A percentile compares a stretch with the other conserved stretches of the same genome.
These are phyloP conservation scores for Emydura subglobosa DNA, from an alignment of 2,113 vertebrate species.

Conservation along the genomic window DNA sequence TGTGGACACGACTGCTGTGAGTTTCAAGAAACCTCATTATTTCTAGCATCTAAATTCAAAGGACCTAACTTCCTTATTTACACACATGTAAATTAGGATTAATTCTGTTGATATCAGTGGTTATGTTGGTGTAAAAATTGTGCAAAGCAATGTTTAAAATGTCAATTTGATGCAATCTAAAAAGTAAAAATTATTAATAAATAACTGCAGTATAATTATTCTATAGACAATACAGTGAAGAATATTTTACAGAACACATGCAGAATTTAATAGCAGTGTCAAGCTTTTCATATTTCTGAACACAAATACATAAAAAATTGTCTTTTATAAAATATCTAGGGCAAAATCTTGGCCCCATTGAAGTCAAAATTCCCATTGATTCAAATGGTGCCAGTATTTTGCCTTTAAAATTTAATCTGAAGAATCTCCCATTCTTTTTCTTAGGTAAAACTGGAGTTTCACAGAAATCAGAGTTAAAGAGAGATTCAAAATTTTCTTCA, in stretches of 20 bases:
- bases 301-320: background rate
- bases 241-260: background rate
- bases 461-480: constrained; percentile 78
- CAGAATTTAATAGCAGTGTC: background rate
- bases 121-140: background rate
- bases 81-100: background rate
- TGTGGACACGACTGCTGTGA: constrained; percentile 97
- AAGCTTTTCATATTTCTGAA: background rate
- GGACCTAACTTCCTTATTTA: background rate
- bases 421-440: constrained; percentile 47
- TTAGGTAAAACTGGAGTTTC: constrained; percentile 91
- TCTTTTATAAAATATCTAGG: background rate
- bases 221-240: background rate
- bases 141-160: background rate
- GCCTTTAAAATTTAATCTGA: constrained; percentile 10
- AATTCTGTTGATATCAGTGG: background rate
- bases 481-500: constrained; percentile 83
- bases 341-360: background rate
- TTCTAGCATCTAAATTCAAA: constrained; percentile 26
- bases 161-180: background rate
- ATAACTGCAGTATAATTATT: background rate
- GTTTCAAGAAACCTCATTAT: constrained; percentile 71
- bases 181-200: background rate
- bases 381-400: constrained; percentile 11
- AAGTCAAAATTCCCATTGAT: background rate